phyloP scores from a whole-genome alignment of 2,113 vertebrate species.

The Thunnus maccoyii region DNA sequence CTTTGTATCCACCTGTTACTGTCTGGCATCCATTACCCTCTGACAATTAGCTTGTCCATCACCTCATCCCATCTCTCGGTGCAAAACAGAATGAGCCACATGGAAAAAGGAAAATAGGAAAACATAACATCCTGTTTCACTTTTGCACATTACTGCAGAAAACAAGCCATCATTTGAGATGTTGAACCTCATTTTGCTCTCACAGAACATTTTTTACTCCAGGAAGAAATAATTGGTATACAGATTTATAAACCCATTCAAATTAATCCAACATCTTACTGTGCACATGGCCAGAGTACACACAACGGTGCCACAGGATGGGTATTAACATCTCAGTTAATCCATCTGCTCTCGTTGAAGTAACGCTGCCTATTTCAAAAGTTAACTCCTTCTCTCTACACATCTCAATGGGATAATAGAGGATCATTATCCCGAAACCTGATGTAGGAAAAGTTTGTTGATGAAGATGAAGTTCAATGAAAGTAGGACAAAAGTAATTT shows the following conservation, averaged over 20 bases:
- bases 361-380: slow-evolving; percentile 53
- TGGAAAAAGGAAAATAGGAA: not conserved
- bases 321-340: slow-evolving; percentile 51
- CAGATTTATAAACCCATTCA: slow-evolving; percentile 24
- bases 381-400: slow-evolving; percentile 44
- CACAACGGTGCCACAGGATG: slow-evolving; percentile 21
- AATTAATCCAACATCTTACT: slow-evolving; percentile 46
- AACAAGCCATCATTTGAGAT: not conserved
- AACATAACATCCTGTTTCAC: slow-evolving; percentile 26
- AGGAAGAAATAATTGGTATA: slow-evolving; percentile 24
- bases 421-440: slow-evolving; percentile 64
- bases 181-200: slow-evolving; percentile 6
- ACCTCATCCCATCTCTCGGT: slow-evolving; percentile 14
- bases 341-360: slow-evolving; percentile 32
- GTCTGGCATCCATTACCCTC: slow-evolving; percentile 57
- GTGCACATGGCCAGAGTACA: slow-evolving; percentile 45
- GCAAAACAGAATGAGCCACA: slow-evolving; percentile 1
- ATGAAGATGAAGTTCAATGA: slow-evolving; percentile 55
- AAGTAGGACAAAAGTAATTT: slow-evolving; percentile 77
- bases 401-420: slow-evolving; percentile 62
- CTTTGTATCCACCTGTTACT: slow-evolving; percentile 70
- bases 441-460: slow-evolving; percentile 49
- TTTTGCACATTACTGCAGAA: not conserved
- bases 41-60: slow-evolving; percentile 64
- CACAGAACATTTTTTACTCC: not conserved